Evolutionary conservation across 2,888 invertebrate species (phyloP), one percentile per base, ranked within the genome.

Genomic region (Pammene fasciana): DNA sequence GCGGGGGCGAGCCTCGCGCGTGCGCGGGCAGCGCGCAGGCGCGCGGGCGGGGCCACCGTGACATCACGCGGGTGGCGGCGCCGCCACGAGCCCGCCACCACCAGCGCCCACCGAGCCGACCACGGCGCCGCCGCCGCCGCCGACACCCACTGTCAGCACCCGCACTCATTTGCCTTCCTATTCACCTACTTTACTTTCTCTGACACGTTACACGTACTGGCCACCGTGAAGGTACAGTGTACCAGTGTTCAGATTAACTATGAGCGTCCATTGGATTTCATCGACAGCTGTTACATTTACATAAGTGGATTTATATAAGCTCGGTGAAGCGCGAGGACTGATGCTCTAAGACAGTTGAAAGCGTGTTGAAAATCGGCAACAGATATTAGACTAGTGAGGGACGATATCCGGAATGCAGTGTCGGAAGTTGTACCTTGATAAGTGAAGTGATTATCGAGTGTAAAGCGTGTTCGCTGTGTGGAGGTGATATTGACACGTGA

Each of bases 41-140:
- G 71, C 67, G 71, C 54, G 70, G 55, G 72, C 68, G 68, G 72
- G 71, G 72, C 70, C 64, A 62, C 52, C 67, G 67, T 52, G 61
- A 62, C 48, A 48, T 52, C 68, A 57, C 64, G 52, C 67, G 67
- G 48, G 43, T 52, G 62, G 55, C 56, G 55, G 62, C 62, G 56
- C 54, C 68, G 68, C 65, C 65, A 55, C 56, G 55, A 61, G 56
- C 54, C 59, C 61, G 9, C 50, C 67, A 26, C 46, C 61, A 54
- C 66, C 71, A 18, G 66, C 64, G 65, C 60, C 56, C 67, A 66
- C 60, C 56, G 70, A 61, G 71, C 71, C 61, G 65, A 60, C 61
- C 72, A 60, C 72, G 64, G 62, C 72, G 46, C 43, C 61, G 52
- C 71, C 64, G 66, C 57, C 65, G 70, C 66, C 70, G 60, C 43